Base-by-base conservation (phyloP, 2,113 vertebrate genomes). In the Emydocephalus ijimae region DNA sequence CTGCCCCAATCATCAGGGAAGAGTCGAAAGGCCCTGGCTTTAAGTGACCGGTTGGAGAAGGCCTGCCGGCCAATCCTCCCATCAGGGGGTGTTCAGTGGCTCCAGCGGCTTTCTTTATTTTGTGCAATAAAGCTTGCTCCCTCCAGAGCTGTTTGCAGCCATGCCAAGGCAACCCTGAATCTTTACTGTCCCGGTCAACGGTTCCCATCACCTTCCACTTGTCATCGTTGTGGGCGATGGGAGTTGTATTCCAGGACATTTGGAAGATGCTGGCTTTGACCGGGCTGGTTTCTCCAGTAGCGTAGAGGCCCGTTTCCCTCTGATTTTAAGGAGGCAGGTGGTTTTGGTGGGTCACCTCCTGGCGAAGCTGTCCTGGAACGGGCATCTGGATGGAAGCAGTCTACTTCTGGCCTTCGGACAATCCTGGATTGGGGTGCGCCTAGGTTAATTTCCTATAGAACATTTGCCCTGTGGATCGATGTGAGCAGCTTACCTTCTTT, bases 91-190 rank as follows among this genome's bases (percentile, higher is more conserved):
- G 3, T n/a, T 26, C 39, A 11, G 8, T 23, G 64, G 91, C 15
- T 18, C 8, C 7, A 26, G 26, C 20, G 7, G 11, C 15, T n/a
- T 52, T 15, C n/a, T 52, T 9, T 15, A 34, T 20, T 57, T 54
- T 26, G 26, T 10, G 39, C 14, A 3, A 56, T 48, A 29, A 0
- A 1, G 29, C 45, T 29, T 45, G 48, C 69, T n/a, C 20, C n/a
- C 0, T 43, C 52, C 85, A 18, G 21, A 81, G 5, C n/a, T 7
- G 14, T 5, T 34, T 4, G 64, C n/a, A 20, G 24, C 8, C 26
- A 11, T 2, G 10, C 1, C 2, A 4, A 26, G 20, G n/a, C 14
- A 45, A 3, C 26, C 4, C 4, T 0, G 8, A 24, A n/a, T 20
- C 0, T 34, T 54, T 24, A 7, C 5, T 26, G 0, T 39, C 64